Evolutionary conservation across 2,888 invertebrate species (phyloP).

Genomic region (Pyrgus malvae): DNA sequence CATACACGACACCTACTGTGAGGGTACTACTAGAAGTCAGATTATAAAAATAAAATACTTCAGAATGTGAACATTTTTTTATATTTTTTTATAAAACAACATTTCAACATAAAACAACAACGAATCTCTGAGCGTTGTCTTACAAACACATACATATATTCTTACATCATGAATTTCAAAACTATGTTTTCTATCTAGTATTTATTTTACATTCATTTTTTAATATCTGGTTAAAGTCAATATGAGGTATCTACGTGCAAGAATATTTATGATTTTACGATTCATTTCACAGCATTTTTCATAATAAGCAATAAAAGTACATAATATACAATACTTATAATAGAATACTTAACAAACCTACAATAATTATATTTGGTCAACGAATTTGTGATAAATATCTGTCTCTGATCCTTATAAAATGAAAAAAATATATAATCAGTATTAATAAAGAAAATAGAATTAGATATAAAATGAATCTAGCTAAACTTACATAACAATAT

Average conservation of each 20-base stretch:
- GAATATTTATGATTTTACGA: neutral
- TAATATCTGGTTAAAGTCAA: constrained; percentile 17
- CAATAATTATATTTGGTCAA: constrained; percentile 17
- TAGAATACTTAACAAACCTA: constrained; percentile 4
- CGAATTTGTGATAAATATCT: constrained; percentile 3
- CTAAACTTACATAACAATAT: neutral
- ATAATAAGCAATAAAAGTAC: neutral
- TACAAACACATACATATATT: constrained; percentile 13
- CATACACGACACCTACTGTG: no score
- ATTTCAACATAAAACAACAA: constrained; percentile 58
- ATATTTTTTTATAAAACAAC: constrained; percentile 65
- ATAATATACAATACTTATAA: neutral
- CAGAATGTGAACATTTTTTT: constrained; percentile 58
- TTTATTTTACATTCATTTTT: constrained; percentile 5
- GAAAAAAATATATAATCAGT: neutral
- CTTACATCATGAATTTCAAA: constrained; percentile 12
- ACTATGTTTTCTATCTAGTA: constrained; percentile 21
- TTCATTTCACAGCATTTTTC: neutral
- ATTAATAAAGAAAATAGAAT: no score
- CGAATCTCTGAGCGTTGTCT: constrained; percentile 38
- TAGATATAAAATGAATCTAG: no score
- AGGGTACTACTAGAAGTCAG: no score
- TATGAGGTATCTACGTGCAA: constrained; percentile 26
- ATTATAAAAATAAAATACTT: neutral
- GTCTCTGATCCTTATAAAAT: neutral